Base-by-base conservation (phyloP, 2,888 invertebrate species). In the Leptinotarsa rubiginosa region DNA sequence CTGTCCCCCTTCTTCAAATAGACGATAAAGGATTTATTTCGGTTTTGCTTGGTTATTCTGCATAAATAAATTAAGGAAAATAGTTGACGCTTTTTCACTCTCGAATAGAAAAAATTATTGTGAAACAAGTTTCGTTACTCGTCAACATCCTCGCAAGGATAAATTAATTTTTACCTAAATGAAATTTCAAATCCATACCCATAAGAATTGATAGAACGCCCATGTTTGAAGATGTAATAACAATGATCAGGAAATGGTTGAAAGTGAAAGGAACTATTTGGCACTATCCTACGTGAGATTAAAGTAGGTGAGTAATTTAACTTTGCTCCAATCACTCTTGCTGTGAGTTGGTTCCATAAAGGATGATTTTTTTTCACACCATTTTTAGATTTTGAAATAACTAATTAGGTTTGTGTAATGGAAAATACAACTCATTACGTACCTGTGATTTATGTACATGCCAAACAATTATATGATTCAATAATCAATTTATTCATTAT, bases 251-350 rank as follows among this genome's bases (percentile, higher is more conserved):
- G 62, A 62, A 62, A 62, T 62, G 18, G 10, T 62, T 31, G 41
- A 62, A 31, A 62, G 62, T 62, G 62, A 62, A 62, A 62, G 62
- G 62, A 62, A 25, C 10, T 62, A 62, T 62, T 62, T 41, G 62
- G 41, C 18, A 62, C 62, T 10, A 62, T 15, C 41, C 7, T 15
- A 62, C n/a, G 31, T 16, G 31, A 41, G 62, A 62, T 62, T n/a
- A 10, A 62, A 62, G 41, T 62, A 41, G 41, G 62, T 62, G 31
- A 41, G 62, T 62, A 41, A 31, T 62, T 31, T n/a, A 62, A 31
- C 10, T 41, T 16, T 20, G 25, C n/a, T 31, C n/a, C 25, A 62
- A 16, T 25, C 62, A 62, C 56, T 56, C 5, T 22, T 20, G 22
- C 20, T 15, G 3, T 56, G 4, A 56, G 20, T 56, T 22, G 20